Conservation (phyloP, 2,113 vertebrate species). For the Maylandia zebra region DNA sequence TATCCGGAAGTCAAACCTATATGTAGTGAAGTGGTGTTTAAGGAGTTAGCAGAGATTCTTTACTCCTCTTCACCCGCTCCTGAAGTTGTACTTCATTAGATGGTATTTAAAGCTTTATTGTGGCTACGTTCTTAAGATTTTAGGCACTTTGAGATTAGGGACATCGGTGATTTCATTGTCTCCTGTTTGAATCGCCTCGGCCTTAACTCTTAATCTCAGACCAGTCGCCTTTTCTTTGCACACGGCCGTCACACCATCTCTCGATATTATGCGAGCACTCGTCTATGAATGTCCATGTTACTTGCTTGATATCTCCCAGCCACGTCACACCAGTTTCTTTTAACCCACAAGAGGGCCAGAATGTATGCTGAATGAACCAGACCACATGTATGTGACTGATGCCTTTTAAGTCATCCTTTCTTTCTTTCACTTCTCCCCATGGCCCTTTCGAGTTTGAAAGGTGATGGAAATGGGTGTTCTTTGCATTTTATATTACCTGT, state of each 20-base stretch:
- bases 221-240: constrained; percentile 52
- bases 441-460: constrained; percentile 53
- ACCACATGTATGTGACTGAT: constrained; percentile 75
- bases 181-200: constrained; percentile 75
- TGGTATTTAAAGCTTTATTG: constrained; percentile 37
- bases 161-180: constrained; percentile 44
- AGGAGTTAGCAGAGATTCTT: background rate
- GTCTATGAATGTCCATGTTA: constrained; percentile 7
- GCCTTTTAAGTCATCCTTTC: constrained; percentile 64
- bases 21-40: background rate
- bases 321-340: constrained; percentile 32
- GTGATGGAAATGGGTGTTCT: constrained; percentile 28
- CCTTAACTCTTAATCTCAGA: constrained; percentile 71
- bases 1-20: background rate
- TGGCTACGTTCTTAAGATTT: background rate
- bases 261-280: background rate
- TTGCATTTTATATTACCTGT: constrained; percentile 77
- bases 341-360: constrained; percentile 76
- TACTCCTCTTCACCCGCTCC: background rate
- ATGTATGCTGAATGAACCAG: constrained; percentile 80
- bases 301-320: background rate
- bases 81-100: background rate
- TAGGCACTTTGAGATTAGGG: constrained; percentile 50
- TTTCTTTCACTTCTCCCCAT: background rate
- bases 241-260: background rate